phyloP scores from a whole-genome alignment of 2,113 vertebrate genomes.

The Mesembrinibis cayennensis region DNA sequence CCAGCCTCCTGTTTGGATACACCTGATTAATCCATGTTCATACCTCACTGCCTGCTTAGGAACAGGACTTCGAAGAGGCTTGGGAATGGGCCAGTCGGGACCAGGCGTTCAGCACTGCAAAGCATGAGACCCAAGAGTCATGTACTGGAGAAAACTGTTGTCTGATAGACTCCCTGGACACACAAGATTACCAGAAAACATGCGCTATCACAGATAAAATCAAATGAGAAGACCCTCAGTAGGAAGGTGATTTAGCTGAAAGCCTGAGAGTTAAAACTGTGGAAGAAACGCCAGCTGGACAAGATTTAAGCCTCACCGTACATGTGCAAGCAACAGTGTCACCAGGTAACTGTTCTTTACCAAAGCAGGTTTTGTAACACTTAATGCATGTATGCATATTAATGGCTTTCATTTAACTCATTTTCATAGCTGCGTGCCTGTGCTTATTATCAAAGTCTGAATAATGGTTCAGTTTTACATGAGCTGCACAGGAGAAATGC shows the following conservation, averaged over 20 bases:
- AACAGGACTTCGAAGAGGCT: not conserved
- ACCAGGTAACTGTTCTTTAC: slow-evolving; percentile 30
- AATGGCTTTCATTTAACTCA: slow-evolving; percentile 21
- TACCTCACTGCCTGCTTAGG: not conserved
- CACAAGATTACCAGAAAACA: not conserved
- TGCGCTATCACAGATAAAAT: not conserved
- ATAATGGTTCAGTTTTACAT: slow-evolving; percentile 4
- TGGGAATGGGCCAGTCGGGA: not conserved
- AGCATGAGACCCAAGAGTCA: fast-evolving
- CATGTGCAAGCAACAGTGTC: not conserved
- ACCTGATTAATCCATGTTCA: not conserved
- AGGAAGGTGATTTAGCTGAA: not conserved
- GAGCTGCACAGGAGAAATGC: not conserved
- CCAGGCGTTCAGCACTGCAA: not conserved
- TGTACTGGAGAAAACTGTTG: not conserved
- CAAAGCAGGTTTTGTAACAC: slow-evolving; percentile 26
- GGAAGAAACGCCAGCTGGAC: not conserved
- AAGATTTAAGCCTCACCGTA: not conserved
- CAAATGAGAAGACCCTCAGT: not conserved
- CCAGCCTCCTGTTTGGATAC: not conserved
- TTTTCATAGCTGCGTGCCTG: not conserved
- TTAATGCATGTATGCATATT: slow-evolving; percentile 12
- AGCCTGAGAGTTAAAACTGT: not conserved
- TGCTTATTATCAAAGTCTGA: slow-evolving; percentile 23
- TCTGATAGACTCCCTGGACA: not conserved